Percentiles rank a stretch among this genome's conserved stretches.
Conservation (phyloP, 2,113 vertebrate genomes). For the Anarhynchus alexandrinus region DNA sequence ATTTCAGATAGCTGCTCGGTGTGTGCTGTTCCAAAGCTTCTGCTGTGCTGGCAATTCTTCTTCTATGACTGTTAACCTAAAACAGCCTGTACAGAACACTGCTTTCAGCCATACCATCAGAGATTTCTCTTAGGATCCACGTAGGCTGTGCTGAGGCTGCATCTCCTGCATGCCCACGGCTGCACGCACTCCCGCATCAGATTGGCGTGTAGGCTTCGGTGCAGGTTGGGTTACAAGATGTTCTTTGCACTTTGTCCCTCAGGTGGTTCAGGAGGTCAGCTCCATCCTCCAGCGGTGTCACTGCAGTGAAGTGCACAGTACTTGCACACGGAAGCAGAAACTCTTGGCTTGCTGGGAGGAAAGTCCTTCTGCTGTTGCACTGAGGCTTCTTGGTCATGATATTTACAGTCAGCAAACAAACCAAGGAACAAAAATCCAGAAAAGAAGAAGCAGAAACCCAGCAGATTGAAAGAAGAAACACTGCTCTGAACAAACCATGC, state of each 20-base stretch:
- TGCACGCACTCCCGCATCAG: neutral
- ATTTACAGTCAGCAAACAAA: neutral
- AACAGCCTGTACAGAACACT: neutral
- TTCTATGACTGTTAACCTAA: neutral
- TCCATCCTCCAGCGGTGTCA: neutral
- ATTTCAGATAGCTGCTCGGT: neutral
- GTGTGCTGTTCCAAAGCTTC: neutral
- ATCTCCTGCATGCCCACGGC: fast-evolving
- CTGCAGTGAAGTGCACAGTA: neutral
- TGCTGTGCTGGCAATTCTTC: neutral
- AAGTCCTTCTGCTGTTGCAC: neutral
- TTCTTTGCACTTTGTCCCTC: neutral
- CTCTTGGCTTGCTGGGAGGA: neutral
- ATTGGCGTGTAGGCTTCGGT: neutral
- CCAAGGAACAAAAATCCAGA: neutral
- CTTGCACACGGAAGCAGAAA: neutral
- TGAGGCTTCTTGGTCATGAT: neutral
- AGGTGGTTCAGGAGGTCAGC: neutral
- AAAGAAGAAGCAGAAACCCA: neutral
- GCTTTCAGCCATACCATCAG: neutral
- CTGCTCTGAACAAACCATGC: neutral
- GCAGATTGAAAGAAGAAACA: neutral
- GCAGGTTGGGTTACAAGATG: neutral
- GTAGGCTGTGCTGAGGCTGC: neutral
- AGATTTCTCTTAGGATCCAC: neutral